Percentiles rank a stretch among this genome's conserved stretches.
phyloP scores from a whole-genome alignment of 2,888 invertebrate species.

The Saturnia pavonia region DNA sequence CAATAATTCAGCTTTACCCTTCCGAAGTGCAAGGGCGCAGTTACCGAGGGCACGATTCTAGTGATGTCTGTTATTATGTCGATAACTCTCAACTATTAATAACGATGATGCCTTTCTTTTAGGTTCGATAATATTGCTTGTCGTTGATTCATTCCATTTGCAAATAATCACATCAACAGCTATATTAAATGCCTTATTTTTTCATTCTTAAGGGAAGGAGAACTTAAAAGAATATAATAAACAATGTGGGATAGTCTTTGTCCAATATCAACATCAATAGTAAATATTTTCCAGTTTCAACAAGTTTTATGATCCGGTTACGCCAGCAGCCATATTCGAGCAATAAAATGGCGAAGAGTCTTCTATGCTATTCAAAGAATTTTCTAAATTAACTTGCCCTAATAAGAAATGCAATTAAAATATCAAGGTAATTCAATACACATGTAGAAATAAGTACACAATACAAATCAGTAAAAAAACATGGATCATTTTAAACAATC shows the following conservation, averaged over 20 bases:
- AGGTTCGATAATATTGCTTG: background rate
- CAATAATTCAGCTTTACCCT: slow-evolving; percentile 82
- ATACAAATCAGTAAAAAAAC: too few relatives aligned
- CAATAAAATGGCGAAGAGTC: too few relatives aligned
- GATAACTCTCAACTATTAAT: background rate
- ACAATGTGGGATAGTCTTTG: background rate
- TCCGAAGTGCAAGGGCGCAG: slow-evolving; percentile 82
- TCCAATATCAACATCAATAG: background rate
- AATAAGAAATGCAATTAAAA: too few relatives aligned
- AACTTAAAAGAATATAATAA: too few relatives aligned
- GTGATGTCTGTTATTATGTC: slow-evolving; percentile 39
- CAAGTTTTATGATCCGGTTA: too few relatives aligned
- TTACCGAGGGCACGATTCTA: slow-evolving; percentile 63
- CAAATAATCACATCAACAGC: background rate
- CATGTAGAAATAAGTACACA: too few relatives aligned
- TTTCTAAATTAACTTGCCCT: too few relatives aligned
- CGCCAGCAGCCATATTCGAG: too few relatives aligned
- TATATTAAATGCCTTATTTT: background rate
- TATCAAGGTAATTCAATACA: too few relatives aligned
- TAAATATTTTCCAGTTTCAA: background rate
- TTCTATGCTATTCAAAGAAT: too few relatives aligned
- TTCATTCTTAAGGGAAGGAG: too few relatives aligned
- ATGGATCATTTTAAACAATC: too few relatives aligned
- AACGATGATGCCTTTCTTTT: background rate
- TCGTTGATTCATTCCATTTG: background rate